Evolutionary conservation across 2,797 vertebrate species (phyloP), one percentile per base, ranked within the genome.

Genomic region (Austrolebias charrua): DNA sequence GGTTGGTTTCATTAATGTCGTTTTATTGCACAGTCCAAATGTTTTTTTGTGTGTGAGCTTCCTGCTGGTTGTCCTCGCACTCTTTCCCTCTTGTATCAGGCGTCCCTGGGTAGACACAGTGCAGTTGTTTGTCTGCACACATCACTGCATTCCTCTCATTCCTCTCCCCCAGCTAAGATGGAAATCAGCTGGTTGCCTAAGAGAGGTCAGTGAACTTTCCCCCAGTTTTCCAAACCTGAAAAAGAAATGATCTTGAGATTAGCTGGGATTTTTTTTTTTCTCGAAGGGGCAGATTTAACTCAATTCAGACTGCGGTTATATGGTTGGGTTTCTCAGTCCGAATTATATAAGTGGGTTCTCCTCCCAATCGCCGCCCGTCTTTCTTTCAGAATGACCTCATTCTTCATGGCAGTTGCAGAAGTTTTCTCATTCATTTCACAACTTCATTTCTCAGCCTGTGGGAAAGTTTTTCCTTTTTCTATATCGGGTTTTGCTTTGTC

Each of bases 121-220:
- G 92, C 88, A 87, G 93, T 92, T 94, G 94, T 95, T 95, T 93
- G 94, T 95, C 80, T 90, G 92, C 88, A 88, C 92, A 94, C 94
- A 94, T 95, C 94, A 95, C 92, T 92, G 92, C 96, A 98, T 98
- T 98, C 96, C 94, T 92, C 79, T 88, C 92, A 97, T 98, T 94
- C 94, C 92, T 92, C 89, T 90, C 88, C 80, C 85, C 82, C 71
- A 82, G 91, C 92, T 91, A 93, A 92, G 92, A 89, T 79, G 90
- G 91, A 93, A 94, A 97, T 96, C 95, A 95, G 95, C 95, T 96
- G 95, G 95, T 95, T 94, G 93, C 93, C 92, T 86, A 85, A 92
- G 93, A 84, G 92, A 94, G 95, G 94, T 94, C 92, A 92, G 81
- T 92, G 94, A 95, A 95, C 95, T 94, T 93, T 92, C 91, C 89